Conservation (phyloP, 2,888 invertebrate genomes). For the Zygothrica quintamaculata region DNA sequence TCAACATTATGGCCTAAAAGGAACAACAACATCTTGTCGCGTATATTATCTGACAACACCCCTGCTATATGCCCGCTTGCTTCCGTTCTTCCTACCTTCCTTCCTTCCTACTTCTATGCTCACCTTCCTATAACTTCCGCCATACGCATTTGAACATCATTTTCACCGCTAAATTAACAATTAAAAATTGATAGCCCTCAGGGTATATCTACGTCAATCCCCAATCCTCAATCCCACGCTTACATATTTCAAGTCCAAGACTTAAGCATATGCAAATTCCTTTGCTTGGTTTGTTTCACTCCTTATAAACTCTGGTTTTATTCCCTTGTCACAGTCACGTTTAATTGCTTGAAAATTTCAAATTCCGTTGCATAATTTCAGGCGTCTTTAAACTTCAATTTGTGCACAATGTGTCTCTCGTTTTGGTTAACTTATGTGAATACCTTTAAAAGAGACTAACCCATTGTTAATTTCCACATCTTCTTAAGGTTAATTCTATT, state of each 20-base stretch:
- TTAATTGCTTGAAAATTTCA: slow-evolving; percentile 69
- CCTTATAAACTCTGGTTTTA: slow-evolving; percentile 2
- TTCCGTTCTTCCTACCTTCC: too few species aligned
- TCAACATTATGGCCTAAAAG: slow-evolving; percentile 32
- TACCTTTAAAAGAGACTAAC: too few species aligned
- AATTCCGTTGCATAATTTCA: slow-evolving; percentile 62
- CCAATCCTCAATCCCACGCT: neutral
- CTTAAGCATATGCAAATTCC: slow-evolving; percentile 54
- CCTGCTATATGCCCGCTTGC: too few species aligned
- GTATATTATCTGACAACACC: slow-evolving; percentile 14
- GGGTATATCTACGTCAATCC: slow-evolving; percentile 35
- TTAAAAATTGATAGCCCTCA: slow-evolving; percentile 78
- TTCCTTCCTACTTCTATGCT: too few species aligned
- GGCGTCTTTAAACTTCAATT: slow-evolving; percentile 23
- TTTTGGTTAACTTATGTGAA: neutral
- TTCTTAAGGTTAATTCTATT: slow-evolving; percentile 1
- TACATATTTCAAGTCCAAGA: slow-evolving; percentile 7
- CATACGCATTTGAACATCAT: slow-evolving; percentile 63
- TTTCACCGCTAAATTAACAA: slow-evolving; percentile 79
- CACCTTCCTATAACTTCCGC: too few species aligned
- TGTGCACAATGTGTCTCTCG: slow-evolving; percentile 1
- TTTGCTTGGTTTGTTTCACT: neutral
- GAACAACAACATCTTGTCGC: slow-evolving; percentile 39
- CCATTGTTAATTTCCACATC: too few species aligned
- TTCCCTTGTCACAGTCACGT: slow-evolving; percentile 46